phyloP scores from a whole-genome alignment of 2,888 invertebrate genomes.

The Ypsolopha scabrella region DNA sequence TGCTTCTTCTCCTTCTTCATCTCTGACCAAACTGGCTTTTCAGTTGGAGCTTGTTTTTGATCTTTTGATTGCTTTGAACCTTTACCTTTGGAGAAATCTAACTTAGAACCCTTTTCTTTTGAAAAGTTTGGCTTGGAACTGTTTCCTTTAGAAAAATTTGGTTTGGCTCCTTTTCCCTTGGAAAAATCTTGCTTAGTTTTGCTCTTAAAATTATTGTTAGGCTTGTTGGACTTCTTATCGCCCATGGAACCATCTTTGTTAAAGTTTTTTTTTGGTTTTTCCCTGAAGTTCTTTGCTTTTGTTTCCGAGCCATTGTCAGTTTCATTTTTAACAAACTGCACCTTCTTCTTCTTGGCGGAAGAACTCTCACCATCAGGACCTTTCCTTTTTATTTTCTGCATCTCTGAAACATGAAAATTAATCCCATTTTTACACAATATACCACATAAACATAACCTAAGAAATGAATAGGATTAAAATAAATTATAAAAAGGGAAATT shows the following conservation, averaged over 20 bases:
- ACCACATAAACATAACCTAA: too few relatives aligned
- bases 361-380: slow-evolving; percentile 22
- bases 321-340: slow-evolving; percentile 19
- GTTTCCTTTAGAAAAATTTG: neutral
- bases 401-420: slow-evolving; percentile 10
- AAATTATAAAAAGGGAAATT: too few relatives aligned
- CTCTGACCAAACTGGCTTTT: slow-evolving; percentile 77
- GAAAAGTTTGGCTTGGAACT: slow-evolving; percentile 11
- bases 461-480: too few relatives aligned
- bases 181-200: slow-evolving; percentile 15
- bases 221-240: neutral
- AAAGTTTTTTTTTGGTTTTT: slow-evolving; percentile 12
- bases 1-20: slow-evolving; percentile 83
- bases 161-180: slow-evolving; percentile 14
- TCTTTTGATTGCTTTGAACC: slow-evolving; percentile 25
- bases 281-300: slow-evolving; percentile 10
- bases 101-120: slow-evolving; percentile 10
- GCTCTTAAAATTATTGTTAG: neutral
- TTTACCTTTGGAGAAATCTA: slow-evolving; percentile 13
- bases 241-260: slow-evolving; percentile 13
- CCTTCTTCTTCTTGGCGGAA: slow-evolving; percentile 40
- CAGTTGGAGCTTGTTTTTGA: slow-evolving; percentile 19
- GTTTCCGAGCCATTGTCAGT: slow-evolving; percentile 12
- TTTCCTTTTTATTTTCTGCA: slow-evolving; percentile 57
- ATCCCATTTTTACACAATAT: too few relatives aligned